Conservation (phyloP, 2,797 vertebrate genomes). For the Vireo griseus region DNA sequence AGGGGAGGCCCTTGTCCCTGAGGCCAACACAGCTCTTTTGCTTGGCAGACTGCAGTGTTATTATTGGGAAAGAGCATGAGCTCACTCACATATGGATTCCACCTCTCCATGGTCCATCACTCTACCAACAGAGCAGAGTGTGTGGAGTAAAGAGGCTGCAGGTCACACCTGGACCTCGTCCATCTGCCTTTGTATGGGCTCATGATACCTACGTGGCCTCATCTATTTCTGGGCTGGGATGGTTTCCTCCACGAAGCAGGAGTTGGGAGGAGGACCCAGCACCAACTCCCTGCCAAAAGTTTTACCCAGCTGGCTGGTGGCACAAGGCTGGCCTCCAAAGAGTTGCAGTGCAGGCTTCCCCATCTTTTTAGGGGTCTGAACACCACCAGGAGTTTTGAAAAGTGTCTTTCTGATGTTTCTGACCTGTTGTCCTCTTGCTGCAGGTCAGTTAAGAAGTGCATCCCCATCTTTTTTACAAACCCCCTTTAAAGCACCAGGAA, state of each 20-base stretch:
- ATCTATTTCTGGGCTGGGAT: background rate
- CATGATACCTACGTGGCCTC: background rate
- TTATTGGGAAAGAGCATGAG: slow-evolving; percentile 58
- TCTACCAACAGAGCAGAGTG: slow-evolving; percentile 26
- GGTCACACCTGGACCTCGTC: background rate
- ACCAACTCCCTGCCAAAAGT: background rate
- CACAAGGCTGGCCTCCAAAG: rapidly evolving
- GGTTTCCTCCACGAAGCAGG: background rate
- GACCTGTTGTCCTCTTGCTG: rapidly evolving
- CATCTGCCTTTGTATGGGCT: slow-evolving; percentile 32
- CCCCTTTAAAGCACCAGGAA: background rate
- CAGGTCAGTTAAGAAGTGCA: background rate
- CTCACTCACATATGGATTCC: slow-evolving; percentile 43
- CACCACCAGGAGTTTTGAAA: background rate
- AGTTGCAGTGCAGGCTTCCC: background rate
- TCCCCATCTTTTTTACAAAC: background rate
- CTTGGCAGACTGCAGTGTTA: slow-evolving; percentile 34
- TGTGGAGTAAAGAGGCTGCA: slow-evolving; percentile 21
- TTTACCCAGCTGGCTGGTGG: background rate
- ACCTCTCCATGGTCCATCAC: slow-evolving; percentile 36
- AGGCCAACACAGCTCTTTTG: slow-evolving; percentile 55
- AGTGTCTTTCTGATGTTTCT: background rate
- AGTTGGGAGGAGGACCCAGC: background rate
- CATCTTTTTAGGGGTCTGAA: background rate
- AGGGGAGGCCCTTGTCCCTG: slow-evolving; percentile 63